Conservation (phyloP, 64 coral and sea anemone species). For the Montipora sp. region DNA sequence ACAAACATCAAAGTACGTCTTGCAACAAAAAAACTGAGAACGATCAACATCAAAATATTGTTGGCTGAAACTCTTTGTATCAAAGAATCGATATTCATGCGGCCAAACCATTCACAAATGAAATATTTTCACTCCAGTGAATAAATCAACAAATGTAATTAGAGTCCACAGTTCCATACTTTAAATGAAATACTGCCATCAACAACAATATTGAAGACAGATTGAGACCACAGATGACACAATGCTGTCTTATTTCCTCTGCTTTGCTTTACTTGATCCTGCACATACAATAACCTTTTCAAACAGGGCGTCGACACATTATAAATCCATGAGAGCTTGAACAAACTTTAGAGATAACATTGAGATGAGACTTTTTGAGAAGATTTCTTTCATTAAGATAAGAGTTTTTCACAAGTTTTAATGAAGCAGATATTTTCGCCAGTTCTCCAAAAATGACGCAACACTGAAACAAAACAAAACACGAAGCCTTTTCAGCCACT, state of each 20-base stretch:
- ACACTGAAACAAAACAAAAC: slow-evolving; percentile 20
- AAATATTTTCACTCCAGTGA: slow-evolving; percentile 6
- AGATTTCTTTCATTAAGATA: neutral
- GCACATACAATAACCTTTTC: neutral
- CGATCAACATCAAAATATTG: neutral
- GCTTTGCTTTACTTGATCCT: neutral
- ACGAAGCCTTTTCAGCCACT: slow-evolving; percentile 27
- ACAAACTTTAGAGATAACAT: neutral
- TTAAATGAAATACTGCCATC: neutral
- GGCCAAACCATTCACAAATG: slow-evolving; percentile 2
- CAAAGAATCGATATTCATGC: neutral
- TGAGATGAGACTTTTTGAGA: neutral
- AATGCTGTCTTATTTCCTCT: neutral
- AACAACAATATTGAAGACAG: neutral
- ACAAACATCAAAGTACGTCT: neutral
- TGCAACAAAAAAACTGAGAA: neutral
- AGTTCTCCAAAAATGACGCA: slow-evolving; percentile 26
- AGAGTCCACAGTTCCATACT: slow-evolving; percentile 38
- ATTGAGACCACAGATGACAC: neutral
- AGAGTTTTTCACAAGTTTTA: neutral
- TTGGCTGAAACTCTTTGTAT: neutral
- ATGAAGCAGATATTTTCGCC: neutral
- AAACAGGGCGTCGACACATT: neutral
- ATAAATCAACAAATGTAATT: neutral
- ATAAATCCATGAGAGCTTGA: neutral